Base-by-base conservation (phyloP, 2,888 invertebrate genomes). In the Altica lythri region DNA sequence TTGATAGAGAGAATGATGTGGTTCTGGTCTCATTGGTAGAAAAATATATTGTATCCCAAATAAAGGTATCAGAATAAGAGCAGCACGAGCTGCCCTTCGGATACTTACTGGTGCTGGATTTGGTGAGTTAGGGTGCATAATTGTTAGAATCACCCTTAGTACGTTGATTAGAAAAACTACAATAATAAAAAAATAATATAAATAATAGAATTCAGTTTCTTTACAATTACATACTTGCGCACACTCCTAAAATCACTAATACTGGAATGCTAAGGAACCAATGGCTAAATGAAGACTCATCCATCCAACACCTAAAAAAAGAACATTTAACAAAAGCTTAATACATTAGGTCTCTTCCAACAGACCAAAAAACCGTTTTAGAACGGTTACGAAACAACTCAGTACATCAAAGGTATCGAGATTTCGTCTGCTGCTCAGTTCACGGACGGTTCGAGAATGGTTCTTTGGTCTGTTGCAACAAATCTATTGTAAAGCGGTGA, bases 1-100 rank as follows among this genome's bases (percentile, higher is more conserved):
- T 16, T 79, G 79, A 60, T 84, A 84, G 45, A 81, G 75, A 0
- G 79, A 73, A 3, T 82, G 76, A 1, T 81, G 81, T 1, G 79
- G 75, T 1, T 80, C 76, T 0, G 89, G 89, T 8, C 83, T 79
- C 61, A 88, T 81, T 0, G 89, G 88, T 9, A 89, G 79, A 46
- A 89, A 74, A 18, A 89, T 75, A 69, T 85, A 88, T 67, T 90
- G 89, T 1, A 90, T 75, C 0, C 90, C 90, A 52, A 90, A 85
- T 0, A 90, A 75, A 0, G 90, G 90, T n/a, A 89, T 86, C 69
- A 90, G 77, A 60, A 90, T 86, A 4, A 89, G 78, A 0, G 87
- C 84, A 0, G 90, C 89, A 47, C 88, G 76, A 0, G 84, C 83
- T 0, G 89, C 88, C 67, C 88, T 85, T 34, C 79, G 76, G 38